Evolutionary conservation across 1,140 invertebrate genomes (phyloP).

Genomic region (Neodiprion pinetum): DNA sequence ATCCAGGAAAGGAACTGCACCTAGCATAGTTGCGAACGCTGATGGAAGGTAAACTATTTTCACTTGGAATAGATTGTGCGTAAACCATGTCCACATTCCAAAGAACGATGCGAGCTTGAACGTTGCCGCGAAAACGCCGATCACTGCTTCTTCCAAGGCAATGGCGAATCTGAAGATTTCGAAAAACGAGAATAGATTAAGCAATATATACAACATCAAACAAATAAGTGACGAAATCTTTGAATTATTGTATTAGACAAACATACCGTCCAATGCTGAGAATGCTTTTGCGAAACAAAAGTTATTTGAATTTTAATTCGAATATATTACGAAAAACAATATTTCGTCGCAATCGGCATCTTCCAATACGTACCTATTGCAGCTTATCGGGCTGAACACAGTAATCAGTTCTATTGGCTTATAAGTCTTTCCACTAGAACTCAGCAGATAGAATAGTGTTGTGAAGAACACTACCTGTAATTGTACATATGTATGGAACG

Average conservation of each 20-base stretch:
- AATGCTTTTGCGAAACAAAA: conserved; percentile 9
- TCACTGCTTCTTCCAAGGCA: conserved; percentile 77
- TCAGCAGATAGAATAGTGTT: conserved; percentile 93
- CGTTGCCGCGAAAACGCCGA: conserved; percentile 89
- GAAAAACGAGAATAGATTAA: conserved; percentile 1
- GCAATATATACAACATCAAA: conserved; percentile 5
- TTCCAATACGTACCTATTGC: conserved; percentile 54
- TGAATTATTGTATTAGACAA: neutral
- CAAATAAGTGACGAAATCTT: neutral
- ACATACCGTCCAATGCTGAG: conserved; percentile 12
- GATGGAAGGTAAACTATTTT: conserved; percentile 95
- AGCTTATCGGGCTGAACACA: conserved; percentile 71
- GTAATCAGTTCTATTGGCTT: conserved; percentile 89
- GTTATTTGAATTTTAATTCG: conserved; percentile 13
- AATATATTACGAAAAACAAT: conserved; percentile 20
- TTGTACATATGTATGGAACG: conserved; percentile 30
- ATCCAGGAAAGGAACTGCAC: conserved; percentile 92
- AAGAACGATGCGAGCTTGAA: conserved; percentile 98
- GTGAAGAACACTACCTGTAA: conserved; percentile 94
- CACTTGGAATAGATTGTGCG: conserved; percentile 93
- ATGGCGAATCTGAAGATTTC: conserved; percentile 70
- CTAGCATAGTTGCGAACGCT: conserved; percentile 90
- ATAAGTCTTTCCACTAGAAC: conserved; percentile 86
- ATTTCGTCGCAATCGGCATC: neutral
- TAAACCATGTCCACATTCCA: conserved; percentile 97